A percentile compares a stretch with the other conserved stretches of the same genome.
Evolutionary conservation across 2,888 invertebrate genomes (phyloP).

Genomic region (Selenia dentaria): DNA sequence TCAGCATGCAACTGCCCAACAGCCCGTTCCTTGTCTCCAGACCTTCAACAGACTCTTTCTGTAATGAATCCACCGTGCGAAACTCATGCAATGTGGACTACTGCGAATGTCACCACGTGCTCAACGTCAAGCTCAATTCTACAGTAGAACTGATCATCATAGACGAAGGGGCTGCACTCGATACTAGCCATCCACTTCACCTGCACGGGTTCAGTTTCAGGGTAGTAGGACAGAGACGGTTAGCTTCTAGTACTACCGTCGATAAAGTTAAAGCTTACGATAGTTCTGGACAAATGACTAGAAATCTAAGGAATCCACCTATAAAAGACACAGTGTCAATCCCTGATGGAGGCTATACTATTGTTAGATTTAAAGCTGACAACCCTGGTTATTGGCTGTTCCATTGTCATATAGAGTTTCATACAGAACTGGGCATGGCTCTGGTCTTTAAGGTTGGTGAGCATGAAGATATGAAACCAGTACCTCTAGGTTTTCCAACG

Average conservation of each 20-base stretch:
- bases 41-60: constrained; percentile 87
- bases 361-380: constrained; percentile 92
- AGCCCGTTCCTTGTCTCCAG: constrained; percentile 89
- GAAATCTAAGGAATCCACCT: constrained; percentile 90
- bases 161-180: constrained; percentile 92
- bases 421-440: constrained; percentile 96
- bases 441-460: constrained; percentile 94
- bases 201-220: constrained; percentile 93
- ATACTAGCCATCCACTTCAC: constrained; percentile 95
- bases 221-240: constrained; percentile 90
- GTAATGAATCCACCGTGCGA: constrained; percentile 89
- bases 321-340: constrained; percentile 95
- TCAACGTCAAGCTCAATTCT: constrained; percentile 88
- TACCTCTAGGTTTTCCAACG: constrained; percentile 90
- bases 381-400: constrained; percentile 97
- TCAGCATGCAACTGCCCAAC: constrained; percentile 90
- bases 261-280: constrained; percentile 88
- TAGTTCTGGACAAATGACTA: constrained; percentile 86
- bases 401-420: constrained; percentile 97
- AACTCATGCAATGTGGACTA: constrained; percentile 87
- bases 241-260: constrained; percentile 87
- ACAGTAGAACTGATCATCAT: constrained; percentile 93
- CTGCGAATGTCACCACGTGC: constrained; percentile 93
- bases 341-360: constrained; percentile 95
- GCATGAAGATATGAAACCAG: constrained; percentile 88